Percentiles rank a stretch among this genome's conserved stretches.
phyloP scores from a whole-genome alignment of 2,113 vertebrate genomes.

The Octodon degus region DNA sequence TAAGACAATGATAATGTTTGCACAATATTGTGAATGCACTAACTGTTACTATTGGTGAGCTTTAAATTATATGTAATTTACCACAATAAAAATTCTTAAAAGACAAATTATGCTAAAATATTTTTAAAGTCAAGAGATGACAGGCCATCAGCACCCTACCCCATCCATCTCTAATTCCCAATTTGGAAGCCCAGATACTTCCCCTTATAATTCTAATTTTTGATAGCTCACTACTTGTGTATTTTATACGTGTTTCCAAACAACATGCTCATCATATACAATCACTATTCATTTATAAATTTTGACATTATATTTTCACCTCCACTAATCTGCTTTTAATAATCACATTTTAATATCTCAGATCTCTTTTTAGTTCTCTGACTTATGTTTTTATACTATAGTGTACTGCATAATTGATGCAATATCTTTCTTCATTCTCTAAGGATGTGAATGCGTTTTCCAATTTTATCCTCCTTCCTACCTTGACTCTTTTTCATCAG shows the following conservation, averaged over 20 bases:
- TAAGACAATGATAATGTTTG: background rate
- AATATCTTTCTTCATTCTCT: background rate
- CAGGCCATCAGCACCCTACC: background rate
- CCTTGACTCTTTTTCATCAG: background rate
- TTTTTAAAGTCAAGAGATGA: background rate
- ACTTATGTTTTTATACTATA: background rate
- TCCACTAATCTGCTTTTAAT: background rate
- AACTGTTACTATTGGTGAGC: background rate
- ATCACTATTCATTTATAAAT: background rate
- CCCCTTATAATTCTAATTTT: background rate
- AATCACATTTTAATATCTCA: background rate
- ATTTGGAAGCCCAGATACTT: background rate
- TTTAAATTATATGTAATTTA: background rate
- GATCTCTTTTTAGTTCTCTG: background rate
- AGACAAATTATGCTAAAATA: background rate
- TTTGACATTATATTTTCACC: background rate
- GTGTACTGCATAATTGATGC: background rate
- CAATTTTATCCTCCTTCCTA: background rate
- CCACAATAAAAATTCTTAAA: background rate
- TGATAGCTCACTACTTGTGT: background rate
- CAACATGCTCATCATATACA: background rate
- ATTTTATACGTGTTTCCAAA: background rate
- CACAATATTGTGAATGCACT: background rate
- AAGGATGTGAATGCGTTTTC: background rate
- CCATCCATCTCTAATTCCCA: background rate